These are phyloP conservation scores for Thalassaphorura encarpata DNA, from an alignment of 1,140 invertebrate species.

Conservation along the genomic window DNA sequence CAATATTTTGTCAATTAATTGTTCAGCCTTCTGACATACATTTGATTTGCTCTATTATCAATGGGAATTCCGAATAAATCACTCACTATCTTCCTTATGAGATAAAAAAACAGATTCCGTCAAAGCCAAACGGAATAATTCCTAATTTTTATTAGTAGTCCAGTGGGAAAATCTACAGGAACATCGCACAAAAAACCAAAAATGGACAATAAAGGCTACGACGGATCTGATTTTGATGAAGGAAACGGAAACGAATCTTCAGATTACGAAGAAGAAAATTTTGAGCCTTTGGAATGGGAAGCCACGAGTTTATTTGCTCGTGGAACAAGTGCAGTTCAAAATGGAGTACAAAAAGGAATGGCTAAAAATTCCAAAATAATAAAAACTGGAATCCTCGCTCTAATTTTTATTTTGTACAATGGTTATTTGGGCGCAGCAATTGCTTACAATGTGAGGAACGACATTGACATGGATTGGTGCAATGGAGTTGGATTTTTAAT, in stretches of 20 bases:
- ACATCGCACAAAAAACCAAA: too few species aligned
- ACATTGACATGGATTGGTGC: constrained; percentile 42
- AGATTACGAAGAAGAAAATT: background rate
- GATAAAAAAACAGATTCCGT: too few species aligned
- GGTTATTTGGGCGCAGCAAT: background rate
- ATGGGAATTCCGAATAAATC: too few species aligned
- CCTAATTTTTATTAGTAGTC: too few species aligned
- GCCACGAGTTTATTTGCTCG: background rate
- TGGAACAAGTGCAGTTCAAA: background rate
- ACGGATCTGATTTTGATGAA: background rate
- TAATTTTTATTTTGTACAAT: background rate
- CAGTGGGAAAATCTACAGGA: too few species aligned
- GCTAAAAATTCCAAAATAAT: background rate
- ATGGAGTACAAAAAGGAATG: background rate
- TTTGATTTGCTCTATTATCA: too few species aligned
- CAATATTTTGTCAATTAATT: too few species aligned
- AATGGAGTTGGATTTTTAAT: constrained; percentile 62
- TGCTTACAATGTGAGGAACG: background rate
- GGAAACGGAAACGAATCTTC: background rate
- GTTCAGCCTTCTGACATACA: too few species aligned
- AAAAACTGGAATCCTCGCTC: background rate
- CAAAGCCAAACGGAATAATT: too few species aligned
- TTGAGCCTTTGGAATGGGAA: background rate
- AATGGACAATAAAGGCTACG: too few species aligned
- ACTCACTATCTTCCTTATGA: too few species aligned